Evolutionary conservation across 1,140 invertebrate species (phyloP).

Genomic region (Zophobas atratus): DNA sequence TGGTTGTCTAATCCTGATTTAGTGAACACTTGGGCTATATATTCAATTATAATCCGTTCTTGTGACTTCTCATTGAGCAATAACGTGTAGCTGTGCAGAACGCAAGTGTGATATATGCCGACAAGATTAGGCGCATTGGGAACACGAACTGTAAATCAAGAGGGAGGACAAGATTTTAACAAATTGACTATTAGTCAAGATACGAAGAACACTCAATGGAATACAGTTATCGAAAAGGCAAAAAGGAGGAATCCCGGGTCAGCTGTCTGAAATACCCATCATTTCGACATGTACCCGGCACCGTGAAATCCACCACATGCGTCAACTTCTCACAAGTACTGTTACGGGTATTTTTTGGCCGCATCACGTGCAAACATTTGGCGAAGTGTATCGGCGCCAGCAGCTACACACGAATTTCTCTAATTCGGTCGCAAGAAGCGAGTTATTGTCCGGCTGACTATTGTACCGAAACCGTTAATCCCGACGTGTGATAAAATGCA

Average conservation of each 20-base stretch:
- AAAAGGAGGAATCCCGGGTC: too few species aligned
- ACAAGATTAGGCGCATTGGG: slow-evolving; percentile 8
- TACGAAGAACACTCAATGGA: neutral
- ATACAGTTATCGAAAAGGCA: neutral
- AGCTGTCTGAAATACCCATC: neutral
- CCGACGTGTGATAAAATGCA: slow-evolving; percentile 9
- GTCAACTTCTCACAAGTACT: neutral
- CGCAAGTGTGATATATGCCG: slow-evolving; percentile 23
- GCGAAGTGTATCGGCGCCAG: neutral
- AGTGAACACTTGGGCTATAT: slow-evolving; percentile 13
- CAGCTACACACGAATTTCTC: neutral
- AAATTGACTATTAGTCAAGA: neutral
- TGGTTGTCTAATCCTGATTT: slow-evolving; percentile 41
- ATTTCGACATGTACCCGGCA: neutral
- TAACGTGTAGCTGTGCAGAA: neutral
- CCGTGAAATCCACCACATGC: neutral
- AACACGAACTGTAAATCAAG: neutral
- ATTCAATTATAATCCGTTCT: slow-evolving; percentile 44
- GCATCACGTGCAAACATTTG: slow-evolving; percentile 9
- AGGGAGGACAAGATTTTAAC: neutral
- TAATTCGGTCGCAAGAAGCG: neutral
- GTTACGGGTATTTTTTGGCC: slow-evolving; percentile 2
- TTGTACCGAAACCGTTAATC: slow-evolving; percentile 1
- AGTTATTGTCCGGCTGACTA: neutral
- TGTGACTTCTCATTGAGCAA: slow-evolving; percentile 32